A percentile compares a stretch with the other conserved stretches of the same genome.
phyloP scores from a whole-genome alignment of 2,888 invertebrate species.

The Carterocephalus palaemon region DNA sequence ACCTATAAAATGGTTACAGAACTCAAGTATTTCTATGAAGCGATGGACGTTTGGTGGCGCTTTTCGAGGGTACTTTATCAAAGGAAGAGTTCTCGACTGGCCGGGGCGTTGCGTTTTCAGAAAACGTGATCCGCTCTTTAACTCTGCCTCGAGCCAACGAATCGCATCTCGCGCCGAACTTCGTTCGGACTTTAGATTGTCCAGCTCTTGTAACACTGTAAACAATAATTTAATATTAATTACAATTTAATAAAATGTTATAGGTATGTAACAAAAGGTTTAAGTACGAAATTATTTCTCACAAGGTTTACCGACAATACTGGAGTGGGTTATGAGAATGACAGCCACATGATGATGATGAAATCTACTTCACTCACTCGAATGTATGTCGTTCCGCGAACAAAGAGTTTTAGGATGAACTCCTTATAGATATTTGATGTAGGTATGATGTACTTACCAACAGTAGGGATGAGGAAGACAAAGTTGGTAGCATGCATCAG shows the following conservation, averaged over 20 bases:
- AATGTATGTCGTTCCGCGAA: too few relatives aligned
- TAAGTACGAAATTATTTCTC: too few relatives aligned
- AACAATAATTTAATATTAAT: slow-evolving; percentile 34
- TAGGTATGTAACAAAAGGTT: too few relatives aligned
- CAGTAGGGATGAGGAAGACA: slow-evolving; percentile 91
- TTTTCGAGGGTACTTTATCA: slow-evolving; percentile 72
- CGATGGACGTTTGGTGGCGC: slow-evolving; percentile 78
- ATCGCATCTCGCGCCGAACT: slow-evolving; percentile 93
- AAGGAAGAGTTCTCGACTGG: slow-evolving; percentile 84
- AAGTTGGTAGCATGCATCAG: slow-evolving; percentile 90
- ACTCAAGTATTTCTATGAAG: slow-evolving; percentile 90
- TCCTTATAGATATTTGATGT: background rate
- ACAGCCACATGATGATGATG: too few relatives aligned
- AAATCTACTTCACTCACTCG: too few relatives aligned
- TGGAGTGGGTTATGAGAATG: too few relatives aligned
- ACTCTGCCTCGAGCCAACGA: slow-evolving; percentile 94
- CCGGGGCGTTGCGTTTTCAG: slow-evolving; percentile 91
- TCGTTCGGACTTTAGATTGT: slow-evolving; percentile 91
- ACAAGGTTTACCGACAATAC: too few relatives aligned
- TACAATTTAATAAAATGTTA: background rate
- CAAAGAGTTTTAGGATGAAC: too few relatives aligned
- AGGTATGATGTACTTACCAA: slow-evolving; percentile 80
- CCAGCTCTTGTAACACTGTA: slow-evolving; percentile 91
- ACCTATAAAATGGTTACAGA: slow-evolving; percentile 85
- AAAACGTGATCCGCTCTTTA: slow-evolving; percentile 91